A percentile compares a stretch with the other conserved stretches of the same genome.
Conservation (phyloP, 1,140 invertebrate genomes). For the Phenacoccus solenopsis region DNA sequence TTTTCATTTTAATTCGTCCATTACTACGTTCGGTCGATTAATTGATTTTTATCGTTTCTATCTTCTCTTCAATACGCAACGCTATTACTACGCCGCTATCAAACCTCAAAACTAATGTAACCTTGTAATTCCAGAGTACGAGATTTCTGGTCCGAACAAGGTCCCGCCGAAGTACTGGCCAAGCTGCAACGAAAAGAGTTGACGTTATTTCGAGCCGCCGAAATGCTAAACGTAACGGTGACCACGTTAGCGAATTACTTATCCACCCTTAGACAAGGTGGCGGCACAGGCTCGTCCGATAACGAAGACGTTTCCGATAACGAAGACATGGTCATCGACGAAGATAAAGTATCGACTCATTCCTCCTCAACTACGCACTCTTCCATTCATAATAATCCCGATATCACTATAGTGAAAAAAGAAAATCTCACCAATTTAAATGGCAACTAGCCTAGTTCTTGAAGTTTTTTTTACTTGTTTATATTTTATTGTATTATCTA, state of each 20-base stretch:
- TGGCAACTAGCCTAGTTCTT: background rate
- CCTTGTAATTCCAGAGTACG: conserved; percentile 47
- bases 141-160: conserved; percentile 61
- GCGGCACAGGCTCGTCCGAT: conserved; percentile 4
- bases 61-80: no score
- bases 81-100: no score
- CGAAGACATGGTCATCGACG: conserved; percentile 34
- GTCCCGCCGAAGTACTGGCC: conserved; percentile 52
- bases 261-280: conserved; percentile 39
- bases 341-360: conserved; percentile 14
- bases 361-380: conserved; percentile 6
- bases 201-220: conserved; percentile 51
- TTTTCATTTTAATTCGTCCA: no score
- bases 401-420: conserved; percentile 48
- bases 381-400: conserved; percentile 42
- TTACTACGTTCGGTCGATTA: no score
- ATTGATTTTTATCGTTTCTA: no score
- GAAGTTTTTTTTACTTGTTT: background rate
- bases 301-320: conserved; percentile 36
- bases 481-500: background rate
- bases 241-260: conserved; percentile 56
- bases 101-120: no score
- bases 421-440: conserved; percentile 30
- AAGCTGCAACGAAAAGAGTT: conserved; percentile 57
- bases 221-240: conserved; percentile 57